Percentiles rank a stretch among this genome's conserved stretches.
Conservation (phyloP, 2,888 invertebrate species). For the Chymomyza amoena region DNA sequence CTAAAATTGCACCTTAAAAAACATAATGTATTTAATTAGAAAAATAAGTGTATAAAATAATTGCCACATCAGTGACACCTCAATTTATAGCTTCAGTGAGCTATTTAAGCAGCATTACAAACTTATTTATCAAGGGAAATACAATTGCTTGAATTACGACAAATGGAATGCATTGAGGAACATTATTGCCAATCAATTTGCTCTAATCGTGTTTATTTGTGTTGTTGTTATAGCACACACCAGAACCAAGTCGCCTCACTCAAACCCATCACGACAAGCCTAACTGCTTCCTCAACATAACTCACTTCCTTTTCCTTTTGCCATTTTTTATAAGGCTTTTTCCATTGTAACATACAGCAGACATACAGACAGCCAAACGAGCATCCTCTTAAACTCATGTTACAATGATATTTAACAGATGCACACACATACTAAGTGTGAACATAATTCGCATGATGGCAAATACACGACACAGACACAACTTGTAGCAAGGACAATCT, state of each 20-base stretch:
- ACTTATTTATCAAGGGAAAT: constrained; percentile 46
- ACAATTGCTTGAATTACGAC: constrained; percentile 65
- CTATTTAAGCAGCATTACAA: constrained; percentile 30
- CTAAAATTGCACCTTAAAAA: no score
- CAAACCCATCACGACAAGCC: constrained; percentile 5
- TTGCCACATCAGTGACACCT: neutral
- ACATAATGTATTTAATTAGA: no score
- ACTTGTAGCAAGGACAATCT: neutral
- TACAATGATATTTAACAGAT: no score
- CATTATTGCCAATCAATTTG: constrained; percentile 73
- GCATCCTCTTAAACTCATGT: no score
- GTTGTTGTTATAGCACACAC: constrained; percentile 42
- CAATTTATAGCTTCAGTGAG: neutral
- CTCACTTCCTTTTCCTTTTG: constrained; percentile 11
- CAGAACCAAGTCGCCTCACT: neutral
- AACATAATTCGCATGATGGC: constrained; percentile 54
- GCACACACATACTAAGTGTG: neutral
- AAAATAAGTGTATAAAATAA: constrained; percentile 5
- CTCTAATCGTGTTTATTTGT: constrained; percentile 68
- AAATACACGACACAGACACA: no score
- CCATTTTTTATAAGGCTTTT: constrained; percentile 18
- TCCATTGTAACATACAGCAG: neutral
- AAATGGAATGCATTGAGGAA: constrained; percentile 72
- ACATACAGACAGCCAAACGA: neutral
- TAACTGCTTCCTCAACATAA: constrained; percentile 18